These are phyloP conservation scores for Incurvaria masculella DNA, from an alignment of 2,888 invertebrate genomes.

Conservation along the genomic window DNA sequence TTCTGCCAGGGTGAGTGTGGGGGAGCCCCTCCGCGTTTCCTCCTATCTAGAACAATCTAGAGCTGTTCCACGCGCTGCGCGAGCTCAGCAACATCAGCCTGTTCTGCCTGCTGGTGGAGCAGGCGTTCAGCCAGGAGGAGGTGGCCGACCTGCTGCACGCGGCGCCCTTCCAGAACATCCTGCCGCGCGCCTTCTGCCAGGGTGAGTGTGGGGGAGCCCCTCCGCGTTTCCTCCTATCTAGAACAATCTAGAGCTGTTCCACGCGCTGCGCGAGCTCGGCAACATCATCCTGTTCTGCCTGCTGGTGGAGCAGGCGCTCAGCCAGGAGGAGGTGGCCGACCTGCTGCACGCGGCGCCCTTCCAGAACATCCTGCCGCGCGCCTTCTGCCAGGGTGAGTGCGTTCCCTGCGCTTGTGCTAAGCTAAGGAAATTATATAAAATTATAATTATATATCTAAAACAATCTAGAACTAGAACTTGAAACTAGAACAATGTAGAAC, in stretches of 20 bases:
- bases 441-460: too few species aligned
- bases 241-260: constrained; percentile 93
- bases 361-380: constrained; percentile 94
- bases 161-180: constrained; percentile 96
- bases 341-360: constrained; percentile 96
- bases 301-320: constrained; percentile 92
- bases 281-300: constrained; percentile 96
- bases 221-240: too few species aligned
- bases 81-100: constrained; percentile 96
- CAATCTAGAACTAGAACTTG: too few species aligned
- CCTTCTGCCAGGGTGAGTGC: constrained; percentile 81
- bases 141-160: constrained; percentile 97
- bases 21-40: too few species aligned
- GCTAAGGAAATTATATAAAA: too few species aligned
- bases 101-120: constrained; percentile 94
- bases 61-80: constrained; percentile 92
- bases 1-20: constrained; percentile 83
- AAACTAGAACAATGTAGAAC: too few species aligned
- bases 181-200: constrained; percentile 92
- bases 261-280: constrained; percentile 93
- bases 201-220: too few species aligned
- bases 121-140: constrained; percentile 95
- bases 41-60: too few species aligned
- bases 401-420: too few species aligned
- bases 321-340: constrained; percentile 98